Base-by-base conservation (phyloP, 2,888 invertebrate species). In the Incurvaria masculella region DNA sequence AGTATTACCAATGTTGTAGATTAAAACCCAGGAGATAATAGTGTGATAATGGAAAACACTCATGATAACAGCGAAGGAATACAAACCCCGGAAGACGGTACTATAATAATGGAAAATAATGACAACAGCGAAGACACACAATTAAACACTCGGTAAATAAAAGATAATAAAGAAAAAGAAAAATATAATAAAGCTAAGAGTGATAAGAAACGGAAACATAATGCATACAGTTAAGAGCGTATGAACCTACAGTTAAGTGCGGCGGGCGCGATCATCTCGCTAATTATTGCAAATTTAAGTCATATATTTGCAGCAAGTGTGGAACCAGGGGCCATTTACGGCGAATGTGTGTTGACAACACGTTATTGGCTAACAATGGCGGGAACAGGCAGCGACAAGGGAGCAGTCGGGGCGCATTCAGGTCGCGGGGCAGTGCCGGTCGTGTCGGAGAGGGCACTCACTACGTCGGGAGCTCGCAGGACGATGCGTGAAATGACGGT, bases 251-350 rank as follows among this genome's bases (percentile, higher is more conserved):
- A 53, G 47, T 21, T 50, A 52, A 44, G 23, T 52, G 54, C 47
- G 59, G 59, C 48, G 59, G 59, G 55, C 59, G 17, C 40, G 61
- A 61, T 45, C 51, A 59, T 23, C 61, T 61, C 42, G 61, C 61
- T 42, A 46, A 50, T 46, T 57, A 63, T 63, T 57, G 57, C 60
- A 39, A 61, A 60, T 56, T 61, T 62, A 33, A 58, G 57, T 38
- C 61, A 62, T 46, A 60, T 57, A 44, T 53, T 63, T 40, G 59
- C 61, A 43, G 46, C n/a, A n/a, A n/a, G n/a, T n/a, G n/a, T n/a
- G n/a, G n/a, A n/a, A n/a, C n/a, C n/a, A n/a, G n/a, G n/a, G n/a
- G n/a, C n/a, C n/a, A n/a, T n/a, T n/a, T n/a, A n/a, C n/a, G n/a
- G n/a, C n/a, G n/a, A n/a, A n/a, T n/a, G n/a, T n/a, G n/a, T n/a